These are phyloP conservation scores for Trichomycterus rosablanca DNA, from an alignment of 2,113 vertebrate genomes.

Conservation along the genomic window DNA sequence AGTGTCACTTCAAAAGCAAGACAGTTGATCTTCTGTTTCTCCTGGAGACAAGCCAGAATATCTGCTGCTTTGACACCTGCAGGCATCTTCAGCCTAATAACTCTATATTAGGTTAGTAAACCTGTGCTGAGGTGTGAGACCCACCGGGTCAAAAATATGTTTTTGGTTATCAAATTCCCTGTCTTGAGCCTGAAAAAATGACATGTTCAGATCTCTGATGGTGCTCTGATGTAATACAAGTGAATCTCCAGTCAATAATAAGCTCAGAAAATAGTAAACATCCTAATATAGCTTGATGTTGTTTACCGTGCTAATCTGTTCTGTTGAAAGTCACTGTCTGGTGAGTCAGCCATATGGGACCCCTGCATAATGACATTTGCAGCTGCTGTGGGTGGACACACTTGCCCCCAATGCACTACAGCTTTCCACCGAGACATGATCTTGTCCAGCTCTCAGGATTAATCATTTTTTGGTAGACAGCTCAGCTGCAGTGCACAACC, in stretches of 20 bases:
- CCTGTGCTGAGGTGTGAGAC: conserved; percentile 39
- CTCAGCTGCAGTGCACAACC: neutral
- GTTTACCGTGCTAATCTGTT: conserved; percentile 35
- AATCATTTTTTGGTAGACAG: conserved; percentile 17
- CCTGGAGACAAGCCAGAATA: conserved; percentile 30
- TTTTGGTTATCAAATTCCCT: conserved; percentile 34
- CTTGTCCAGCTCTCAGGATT: conserved; percentile 13
- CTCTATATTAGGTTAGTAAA: conserved; percentile 43
- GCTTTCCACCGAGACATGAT: conserved; percentile 1
- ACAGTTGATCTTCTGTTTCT: conserved; percentile 41
- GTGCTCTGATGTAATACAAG: neutral
- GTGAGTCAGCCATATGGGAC: conserved; percentile 26
- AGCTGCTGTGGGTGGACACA: conserved; percentile 21
- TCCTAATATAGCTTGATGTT: conserved; percentile 19
- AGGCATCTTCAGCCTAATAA: conserved; percentile 24
- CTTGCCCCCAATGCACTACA: conserved; percentile 4
- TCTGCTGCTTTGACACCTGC: conserved; percentile 26
- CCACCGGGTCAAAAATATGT: conserved; percentile 33
- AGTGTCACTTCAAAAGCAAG: conserved; percentile 8
- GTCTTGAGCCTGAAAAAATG: conserved; percentile 28
- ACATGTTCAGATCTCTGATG: neutral
- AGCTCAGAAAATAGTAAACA: conserved; percentile 28
- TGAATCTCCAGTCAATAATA: conserved; percentile 11
- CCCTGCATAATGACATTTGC: conserved; percentile 23
- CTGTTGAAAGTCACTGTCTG: conserved; percentile 33